phyloP scores from a whole-genome alignment of 2,888 invertebrate species.

The Drosophila pseudotalamancana region DNA sequence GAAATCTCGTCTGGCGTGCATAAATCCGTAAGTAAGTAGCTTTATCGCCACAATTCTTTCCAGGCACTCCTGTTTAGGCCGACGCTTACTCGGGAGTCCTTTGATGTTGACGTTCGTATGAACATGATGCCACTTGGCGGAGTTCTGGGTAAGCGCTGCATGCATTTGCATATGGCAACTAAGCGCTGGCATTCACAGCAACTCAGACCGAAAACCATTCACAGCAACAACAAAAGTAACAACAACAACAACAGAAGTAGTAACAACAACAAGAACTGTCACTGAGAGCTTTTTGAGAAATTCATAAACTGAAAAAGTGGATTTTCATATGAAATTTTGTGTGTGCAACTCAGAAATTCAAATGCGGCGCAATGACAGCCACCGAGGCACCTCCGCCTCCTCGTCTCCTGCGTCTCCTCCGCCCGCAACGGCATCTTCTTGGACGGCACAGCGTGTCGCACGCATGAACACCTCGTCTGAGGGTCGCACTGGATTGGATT shows the following conservation, averaged over 20 bases:
- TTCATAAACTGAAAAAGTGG: slow-evolving; percentile 79
- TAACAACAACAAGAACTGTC: slow-evolving; percentile 56
- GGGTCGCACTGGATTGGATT: too few relatives aligned
- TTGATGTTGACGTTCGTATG: slow-evolving; percentile 78
- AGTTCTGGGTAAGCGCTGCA: slow-evolving; percentile 64
- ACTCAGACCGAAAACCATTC: slow-evolving; percentile 6
- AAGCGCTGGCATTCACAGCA: slow-evolving; percentile 25
- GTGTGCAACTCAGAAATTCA: slow-evolving; percentile 73
- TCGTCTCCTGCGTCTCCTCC: neutral
- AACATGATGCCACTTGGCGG: slow-evolving; percentile 75
- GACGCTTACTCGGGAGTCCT: slow-evolving; percentile 53
- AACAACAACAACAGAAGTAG: slow-evolving; percentile 6
- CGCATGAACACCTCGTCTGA: slow-evolving; percentile 71
- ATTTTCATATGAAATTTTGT: slow-evolving; percentile 77
- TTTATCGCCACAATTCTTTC: slow-evolving; percentile 34
- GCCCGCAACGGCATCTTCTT: slow-evolving; percentile 4
- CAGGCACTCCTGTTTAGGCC: slow-evolving; percentile 12
- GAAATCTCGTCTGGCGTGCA: slow-evolving; percentile 13
- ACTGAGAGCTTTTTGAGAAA: slow-evolving; percentile 76
- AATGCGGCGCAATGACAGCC: slow-evolving; percentile 71
- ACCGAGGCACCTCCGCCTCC: slow-evolving; percentile 3
- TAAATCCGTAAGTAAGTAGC: slow-evolving; percentile 47
- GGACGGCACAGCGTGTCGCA: slow-evolving; percentile 70
- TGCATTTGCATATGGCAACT: slow-evolving; percentile 66
- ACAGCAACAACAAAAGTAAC: slow-evolving; percentile 7